Evolutionary conservation across 1,140 invertebrate genomes (phyloP), one percentile per base, ranked within the genome.

Genomic region (Gonioctena quinquepunctata): DNA sequence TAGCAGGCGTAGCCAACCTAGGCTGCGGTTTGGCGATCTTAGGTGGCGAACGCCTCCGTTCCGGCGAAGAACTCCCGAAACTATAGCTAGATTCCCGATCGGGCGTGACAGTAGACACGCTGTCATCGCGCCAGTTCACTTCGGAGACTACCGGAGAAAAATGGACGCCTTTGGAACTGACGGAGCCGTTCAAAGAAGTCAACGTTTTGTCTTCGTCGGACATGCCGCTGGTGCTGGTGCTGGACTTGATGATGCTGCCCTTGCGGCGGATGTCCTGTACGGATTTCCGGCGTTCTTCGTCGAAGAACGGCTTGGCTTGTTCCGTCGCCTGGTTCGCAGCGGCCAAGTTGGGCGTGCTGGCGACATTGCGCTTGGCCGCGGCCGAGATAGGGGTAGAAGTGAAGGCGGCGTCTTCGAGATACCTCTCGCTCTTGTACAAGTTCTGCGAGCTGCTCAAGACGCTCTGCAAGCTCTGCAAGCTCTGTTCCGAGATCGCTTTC

Each of bases 141-240:
- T 92, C 90, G 16, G 89, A 88, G 1, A 92, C 90, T 27, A 92
- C 87, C 0, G 90, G 90, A 76, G 89, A 90, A 74, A 92, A 92
- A 68, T 89, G 88, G 1, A 90, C 89, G 27, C 87, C 87, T 78
- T 87, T 84, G 57, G 84, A 84, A 23, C 82, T 83, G 0, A 80
- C 76, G 11, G 85, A 86, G 1, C 85, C 85, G 11, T 71, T 86
- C 67, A 65, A 76, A 85, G 72, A 83, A 86, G 57, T 87, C 57
- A 80, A 74, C 73, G 81, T 84, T 68, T 80, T 87, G 72, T 84
- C 86, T 25, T 77, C 83, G 59, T 78, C 75, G 3, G 76, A 80
- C 52, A 77, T 67, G 1, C 79, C 76, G 25, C 75, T 79, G 0
- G 76, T 79, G 52, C 76, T 80, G 16, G 77, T 81, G 49, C 75